Evolutionary conservation across 1,140 invertebrate species (phyloP).

Genomic region (Bombus consobrinus): DNA sequence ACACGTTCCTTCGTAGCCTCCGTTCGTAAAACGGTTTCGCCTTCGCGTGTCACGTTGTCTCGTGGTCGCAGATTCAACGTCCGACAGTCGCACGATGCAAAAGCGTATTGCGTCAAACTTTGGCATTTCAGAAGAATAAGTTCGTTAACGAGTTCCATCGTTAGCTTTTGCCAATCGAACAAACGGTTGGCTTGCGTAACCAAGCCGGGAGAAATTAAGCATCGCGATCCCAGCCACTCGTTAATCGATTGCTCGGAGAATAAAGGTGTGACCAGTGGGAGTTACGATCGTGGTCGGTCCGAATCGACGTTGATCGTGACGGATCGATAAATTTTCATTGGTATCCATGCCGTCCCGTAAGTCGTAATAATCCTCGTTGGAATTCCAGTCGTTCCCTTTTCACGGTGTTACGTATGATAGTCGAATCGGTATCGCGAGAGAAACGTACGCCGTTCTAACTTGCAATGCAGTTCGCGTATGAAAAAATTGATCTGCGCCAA

Average conservation of each 20-base stretch:
- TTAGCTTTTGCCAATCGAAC: not conserved
- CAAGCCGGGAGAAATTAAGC: not conserved
- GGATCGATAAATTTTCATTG: slow-evolving; percentile 29
- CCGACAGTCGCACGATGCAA: not conserved
- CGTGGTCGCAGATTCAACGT: no score
- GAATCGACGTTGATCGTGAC: slow-evolving; percentile 25
- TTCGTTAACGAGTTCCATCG: not conserved
- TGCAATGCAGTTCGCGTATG: not conserved
- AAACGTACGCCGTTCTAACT: not conserved
- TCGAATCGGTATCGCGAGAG: not conserved
- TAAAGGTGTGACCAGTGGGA: slow-evolving; percentile 12
- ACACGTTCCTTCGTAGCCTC: not conserved
- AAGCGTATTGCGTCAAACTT: not conserved
- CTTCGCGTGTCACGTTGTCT: no score
- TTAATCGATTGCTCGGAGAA: not conserved
- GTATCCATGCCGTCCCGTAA: not conserved
- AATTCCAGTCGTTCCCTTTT: slow-evolving; percentile 10
- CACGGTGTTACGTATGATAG: not conserved
- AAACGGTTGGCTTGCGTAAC: not conserved
- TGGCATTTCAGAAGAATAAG: not conserved
- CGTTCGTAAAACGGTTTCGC: not conserved
- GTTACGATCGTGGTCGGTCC: not conserved
- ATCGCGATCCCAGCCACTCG: not conserved
- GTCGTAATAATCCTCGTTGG: slow-evolving; percentile 15
- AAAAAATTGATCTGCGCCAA: not conserved